Evolutionary conservation across 2,797 vertebrate species (phyloP).

Genomic region (Danio kyathit): DNA sequence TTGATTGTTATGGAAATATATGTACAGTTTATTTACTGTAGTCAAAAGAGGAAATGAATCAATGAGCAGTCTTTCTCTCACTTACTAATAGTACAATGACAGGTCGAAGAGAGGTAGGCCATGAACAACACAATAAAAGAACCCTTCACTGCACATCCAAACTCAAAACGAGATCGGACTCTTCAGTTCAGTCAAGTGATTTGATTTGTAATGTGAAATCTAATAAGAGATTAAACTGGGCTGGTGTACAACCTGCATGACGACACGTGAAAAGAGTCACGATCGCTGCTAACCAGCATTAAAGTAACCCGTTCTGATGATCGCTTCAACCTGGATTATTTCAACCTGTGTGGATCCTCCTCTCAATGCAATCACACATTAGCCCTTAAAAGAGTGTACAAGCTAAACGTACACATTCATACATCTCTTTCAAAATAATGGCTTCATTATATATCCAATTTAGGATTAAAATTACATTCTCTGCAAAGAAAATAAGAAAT

Average conservation of each 20-base stretch:
- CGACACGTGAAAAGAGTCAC: neutral
- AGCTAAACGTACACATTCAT: constrained; percentile 2
- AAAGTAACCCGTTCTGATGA: neutral
- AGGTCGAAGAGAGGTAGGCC: constrained; percentile 9
- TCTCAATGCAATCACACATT: constrained; percentile 24
- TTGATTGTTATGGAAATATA: constrained; percentile 60
- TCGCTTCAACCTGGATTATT: neutral
- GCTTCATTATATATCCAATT: constrained; percentile 23
- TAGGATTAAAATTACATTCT: constrained; percentile 19
- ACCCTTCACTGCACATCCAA: neutral
- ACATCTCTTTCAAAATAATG: constrained; percentile 20
- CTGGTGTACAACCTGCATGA: neutral
- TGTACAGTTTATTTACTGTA: constrained; percentile 67
- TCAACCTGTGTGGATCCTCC: constrained; percentile 14
- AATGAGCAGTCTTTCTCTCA: constrained; percentile 31
- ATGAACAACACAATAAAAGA: constrained; percentile 36
- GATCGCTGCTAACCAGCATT: neutral
- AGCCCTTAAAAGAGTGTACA: constrained; percentile 44
- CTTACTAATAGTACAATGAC: constrained; percentile 1
- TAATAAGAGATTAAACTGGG: neutral
- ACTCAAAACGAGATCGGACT: constrained; percentile 9
- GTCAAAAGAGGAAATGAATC: constrained; percentile 38
- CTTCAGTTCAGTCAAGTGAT: neutral
- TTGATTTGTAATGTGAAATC: constrained; percentile 9
- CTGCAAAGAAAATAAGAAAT: constrained; percentile 2